phyloP scores from a whole-genome alignment of 2,888 invertebrate genomes.

The Autographa pulchrina region DNA sequence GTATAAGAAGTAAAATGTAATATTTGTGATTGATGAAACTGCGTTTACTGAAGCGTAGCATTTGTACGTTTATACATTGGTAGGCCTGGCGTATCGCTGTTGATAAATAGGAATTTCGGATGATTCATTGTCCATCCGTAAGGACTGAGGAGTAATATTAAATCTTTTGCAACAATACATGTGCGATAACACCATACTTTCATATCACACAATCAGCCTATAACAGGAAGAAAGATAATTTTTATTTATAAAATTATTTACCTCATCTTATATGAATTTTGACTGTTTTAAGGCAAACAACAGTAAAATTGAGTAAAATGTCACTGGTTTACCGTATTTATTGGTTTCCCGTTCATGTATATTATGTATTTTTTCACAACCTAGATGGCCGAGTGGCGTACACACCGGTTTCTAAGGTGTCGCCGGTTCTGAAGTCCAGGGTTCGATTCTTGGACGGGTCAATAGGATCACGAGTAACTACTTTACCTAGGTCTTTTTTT shows the following conservation, averaged over 20 bases:
- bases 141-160: constrained; percentile 35
- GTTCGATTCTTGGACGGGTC: too few species aligned
- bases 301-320: background rate
- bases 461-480: too few species aligned
- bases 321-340: background rate
- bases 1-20: background rate
- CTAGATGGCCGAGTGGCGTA: too few species aligned
- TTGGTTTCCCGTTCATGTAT: too few species aligned
- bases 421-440: too few species aligned
- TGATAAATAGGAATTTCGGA: constrained; percentile 75
- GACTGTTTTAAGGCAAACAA: background rate
- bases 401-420: too few species aligned
- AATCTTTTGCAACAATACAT: constrained; percentile 47
- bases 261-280: background rate
- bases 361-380: too few species aligned
- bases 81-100: constrained; percentile 54
- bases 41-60: constrained; percentile 48
- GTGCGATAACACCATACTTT: constrained; percentile 12
- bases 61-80: constrained; percentile 46
- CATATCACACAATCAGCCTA: background rate
- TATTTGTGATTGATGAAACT: background rate
- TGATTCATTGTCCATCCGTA: constrained; percentile 74
- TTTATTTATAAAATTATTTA: background rate
- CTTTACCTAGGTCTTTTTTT: too few species aligned
- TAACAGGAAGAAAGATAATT: constrained; percentile 4